These are phyloP conservation scores for Plumapathes pennacea DNA, from an alignment of 92 coral and sea anemone genomes.

Conservation along the genomic window DNA sequence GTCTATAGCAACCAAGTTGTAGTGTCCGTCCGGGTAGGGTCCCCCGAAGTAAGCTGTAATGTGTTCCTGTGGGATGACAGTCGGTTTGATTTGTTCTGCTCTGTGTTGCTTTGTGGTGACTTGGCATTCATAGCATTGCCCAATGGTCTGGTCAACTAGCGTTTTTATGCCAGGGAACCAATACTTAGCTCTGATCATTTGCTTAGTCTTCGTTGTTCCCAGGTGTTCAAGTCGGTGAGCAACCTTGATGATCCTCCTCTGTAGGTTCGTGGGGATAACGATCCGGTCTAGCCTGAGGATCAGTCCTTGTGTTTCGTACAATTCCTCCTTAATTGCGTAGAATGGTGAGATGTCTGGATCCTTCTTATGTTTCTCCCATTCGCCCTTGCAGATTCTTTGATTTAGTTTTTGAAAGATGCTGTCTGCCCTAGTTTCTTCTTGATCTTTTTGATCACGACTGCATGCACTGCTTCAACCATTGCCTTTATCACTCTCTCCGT, in stretches of 20 bases:
- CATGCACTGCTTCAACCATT: constrained; percentile 14
- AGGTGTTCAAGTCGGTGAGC: constrained; percentile 27
- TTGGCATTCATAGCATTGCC: constrained; percentile 20
- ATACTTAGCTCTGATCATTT: constrained; percentile 28
- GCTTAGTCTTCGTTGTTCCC: constrained; percentile 30
- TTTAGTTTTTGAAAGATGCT: constrained; percentile 22
- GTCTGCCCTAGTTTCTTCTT: constrained; percentile 37
- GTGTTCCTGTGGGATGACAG: constrained; percentile 14
- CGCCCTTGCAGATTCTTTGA: background rate
- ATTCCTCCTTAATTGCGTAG: constrained; percentile 1
- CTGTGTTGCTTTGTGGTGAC: constrained; percentile 12
- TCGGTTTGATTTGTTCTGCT: constrained; percentile 21
- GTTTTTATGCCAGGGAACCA: constrained; percentile 33
- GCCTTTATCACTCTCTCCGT: constrained; percentile 7
- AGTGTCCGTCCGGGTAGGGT: constrained; percentile 36
- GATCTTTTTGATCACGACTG: constrained; percentile 32
- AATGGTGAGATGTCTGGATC: constrained; percentile 3
- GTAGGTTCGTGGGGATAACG: constrained; percentile 1
- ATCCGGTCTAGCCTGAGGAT: background rate
- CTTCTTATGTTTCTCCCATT: constrained; percentile 25
- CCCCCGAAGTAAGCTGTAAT: constrained; percentile 27
- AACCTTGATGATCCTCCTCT: constrained; percentile 20
- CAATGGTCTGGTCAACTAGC: too few species aligned
- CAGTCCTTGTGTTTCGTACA: background rate
- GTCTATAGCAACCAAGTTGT: constrained; percentile 36